Evolutionary conservation across 2,888 invertebrate species (phyloP).

Genomic region (Oscheius myriophilus): DNA sequence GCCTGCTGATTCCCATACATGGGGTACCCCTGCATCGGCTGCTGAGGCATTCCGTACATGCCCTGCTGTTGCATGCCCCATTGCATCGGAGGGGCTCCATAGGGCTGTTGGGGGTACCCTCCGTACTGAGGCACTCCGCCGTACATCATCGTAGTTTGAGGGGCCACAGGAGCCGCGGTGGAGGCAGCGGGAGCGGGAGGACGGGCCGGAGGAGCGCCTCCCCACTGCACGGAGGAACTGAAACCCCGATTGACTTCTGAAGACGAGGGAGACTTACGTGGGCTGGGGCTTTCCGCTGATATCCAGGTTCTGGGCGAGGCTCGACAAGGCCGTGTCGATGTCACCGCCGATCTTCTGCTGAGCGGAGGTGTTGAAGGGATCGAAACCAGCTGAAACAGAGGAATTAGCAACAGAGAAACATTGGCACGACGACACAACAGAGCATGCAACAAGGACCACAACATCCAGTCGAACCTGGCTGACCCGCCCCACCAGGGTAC

Average conservation of each 20-base stretch:
- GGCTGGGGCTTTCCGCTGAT: slow-evolving; percentile 34
- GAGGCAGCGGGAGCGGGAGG: slow-evolving; percentile 24
- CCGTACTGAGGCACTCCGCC: slow-evolving; percentile 15
- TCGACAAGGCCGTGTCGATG: slow-evolving; percentile 48
- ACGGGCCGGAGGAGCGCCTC: slow-evolving; percentile 23
- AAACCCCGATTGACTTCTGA: neutral
- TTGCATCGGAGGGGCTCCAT: slow-evolving; percentile 26
- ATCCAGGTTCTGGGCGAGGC: slow-evolving; percentile 50
- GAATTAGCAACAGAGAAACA: slow-evolving; percentile 2
- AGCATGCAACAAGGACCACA: slow-evolving; percentile 10
- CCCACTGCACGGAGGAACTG: slow-evolving; percentile 39
- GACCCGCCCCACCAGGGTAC: neutral
- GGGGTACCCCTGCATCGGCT: slow-evolving; percentile 27
- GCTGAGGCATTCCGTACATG: slow-evolving; percentile 29
- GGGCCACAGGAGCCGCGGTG: slow-evolving; percentile 11
- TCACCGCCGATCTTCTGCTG: slow-evolving; percentile 37
- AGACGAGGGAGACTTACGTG: slow-evolving; percentile 12
- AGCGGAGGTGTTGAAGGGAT: slow-evolving; percentile 25
- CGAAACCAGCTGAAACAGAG: slow-evolving; percentile 12
- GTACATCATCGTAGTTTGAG: slow-evolving; percentile 12
- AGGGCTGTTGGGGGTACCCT: neutral
- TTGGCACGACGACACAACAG: neutral
- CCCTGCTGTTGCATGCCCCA: slow-evolving; percentile 31
- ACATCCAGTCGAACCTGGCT: slow-evolving; percentile 26
- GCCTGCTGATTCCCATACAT: slow-evolving; percentile 22